Evolutionary conservation across 1,140 invertebrate species (phyloP).

Genomic region (Drosophila parabipectinata): DNA sequence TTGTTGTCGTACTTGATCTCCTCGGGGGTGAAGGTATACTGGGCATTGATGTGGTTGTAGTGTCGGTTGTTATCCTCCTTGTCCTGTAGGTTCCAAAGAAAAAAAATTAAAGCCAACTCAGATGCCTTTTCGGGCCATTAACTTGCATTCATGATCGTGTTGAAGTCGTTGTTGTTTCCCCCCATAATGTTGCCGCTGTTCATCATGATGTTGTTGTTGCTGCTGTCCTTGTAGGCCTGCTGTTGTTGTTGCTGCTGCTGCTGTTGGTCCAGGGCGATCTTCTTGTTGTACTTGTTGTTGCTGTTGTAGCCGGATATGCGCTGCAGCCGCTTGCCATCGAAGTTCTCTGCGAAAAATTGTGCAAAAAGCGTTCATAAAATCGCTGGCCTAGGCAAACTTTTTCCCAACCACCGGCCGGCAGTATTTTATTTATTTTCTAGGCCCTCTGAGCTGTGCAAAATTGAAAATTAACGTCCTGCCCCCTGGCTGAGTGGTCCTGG

Average conservation of each 20-base stretch:
- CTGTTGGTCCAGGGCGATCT: constrained; percentile 84
- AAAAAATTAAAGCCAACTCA: neutral
- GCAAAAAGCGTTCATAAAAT: constrained; percentile 56
- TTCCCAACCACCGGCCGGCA: constrained; percentile 22
- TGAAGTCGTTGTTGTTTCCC: constrained; percentile 81
- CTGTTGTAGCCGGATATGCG: constrained; percentile 85
- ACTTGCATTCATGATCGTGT: constrained; percentile 84
- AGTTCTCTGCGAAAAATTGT: constrained; percentile 84
- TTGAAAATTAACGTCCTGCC: constrained; percentile 73
- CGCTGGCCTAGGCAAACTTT: constrained; percentile 63
- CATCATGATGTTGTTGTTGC: constrained; percentile 82
- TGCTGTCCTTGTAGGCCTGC: constrained; percentile 80
- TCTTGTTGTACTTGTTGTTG: constrained; percentile 89
- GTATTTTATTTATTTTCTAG: constrained; percentile 43
- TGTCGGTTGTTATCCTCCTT: constrained; percentile 83
- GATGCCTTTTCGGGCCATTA: neutral
- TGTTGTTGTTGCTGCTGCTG: constrained; percentile 84
- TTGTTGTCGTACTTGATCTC: constrained; percentile 93
- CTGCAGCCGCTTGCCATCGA: constrained; percentile 87
- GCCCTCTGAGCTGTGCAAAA: constrained; percentile 65
- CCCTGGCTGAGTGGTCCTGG: constrained; percentile 13
- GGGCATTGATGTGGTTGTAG: constrained; percentile 83
- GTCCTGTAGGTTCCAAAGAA: constrained; percentile 49
- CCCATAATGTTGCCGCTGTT: constrained; percentile 74
- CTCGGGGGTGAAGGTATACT: constrained; percentile 89